Base-by-base conservation (phyloP, 2,797 vertebrate genomes). In the Scomberomorus guttatus region DNA sequence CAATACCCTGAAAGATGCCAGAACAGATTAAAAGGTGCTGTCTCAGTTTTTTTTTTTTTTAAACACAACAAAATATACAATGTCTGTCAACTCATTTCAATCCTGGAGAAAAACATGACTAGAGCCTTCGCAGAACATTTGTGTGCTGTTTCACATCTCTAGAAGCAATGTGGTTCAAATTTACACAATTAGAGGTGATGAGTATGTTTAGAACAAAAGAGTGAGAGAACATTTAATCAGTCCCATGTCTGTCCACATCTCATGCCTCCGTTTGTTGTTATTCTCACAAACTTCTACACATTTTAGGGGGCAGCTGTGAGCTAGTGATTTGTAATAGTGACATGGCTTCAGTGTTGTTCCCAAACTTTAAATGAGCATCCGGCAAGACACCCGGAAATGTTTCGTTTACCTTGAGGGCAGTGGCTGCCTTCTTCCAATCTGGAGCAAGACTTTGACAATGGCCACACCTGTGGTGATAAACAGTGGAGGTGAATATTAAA, bases 351-450 rank as follows among this genome's bases (percentile, higher is more conserved):
- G 1, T 14, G 42, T 44, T 37, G 51, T 57, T 46, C 15, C 15
- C 44, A 15, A 46, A 46, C 1, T 44, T 44, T 44, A 15, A 15
- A 44, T 44, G 11, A 44, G 13, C 15, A 32, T 15, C 42, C 13
- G 3, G 0, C 1, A 5, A 29, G 22, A 15, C 32, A 20, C 17
- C 6, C 5, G 0, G 17, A 59, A 34, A n/a, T 0, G 3, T 32
- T 52, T 1, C 14, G 54, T 93, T 96, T 93, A 99, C 98, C 96
- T 99, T 99, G 70, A 99, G 95, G 27, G 97, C 98, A 3, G 96
- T 96, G 46, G 98, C 98, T 14, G 95, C 97, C 89, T 99, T 99
- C 90, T 98, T 99, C 98, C 98, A 99, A 4, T 99, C 98, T 12
- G 97, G 93, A 25, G 95, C 95, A 48, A 99, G 88, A 71, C 72